Percentiles rank a stretch among this genome's conserved stretches.
These are phyloP conservation scores for Serinus canaria DNA, from an alignment of 2,113 vertebrate genomes.

Conservation along the genomic window DNA sequence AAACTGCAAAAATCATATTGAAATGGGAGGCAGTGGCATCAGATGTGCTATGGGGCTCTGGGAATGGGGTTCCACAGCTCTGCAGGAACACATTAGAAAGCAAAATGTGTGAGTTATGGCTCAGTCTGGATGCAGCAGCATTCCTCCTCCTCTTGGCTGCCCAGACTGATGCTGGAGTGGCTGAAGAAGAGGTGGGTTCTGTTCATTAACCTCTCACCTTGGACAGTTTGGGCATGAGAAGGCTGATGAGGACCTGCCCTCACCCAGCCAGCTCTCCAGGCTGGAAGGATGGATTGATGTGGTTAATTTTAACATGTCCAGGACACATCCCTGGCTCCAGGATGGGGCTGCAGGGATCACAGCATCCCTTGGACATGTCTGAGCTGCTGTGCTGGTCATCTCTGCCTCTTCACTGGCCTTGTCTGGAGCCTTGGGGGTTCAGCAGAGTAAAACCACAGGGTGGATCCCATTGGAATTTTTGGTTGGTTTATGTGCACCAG, in stretches of 20 bases:
- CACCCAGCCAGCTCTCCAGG: background rate
- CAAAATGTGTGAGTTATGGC: background rate
- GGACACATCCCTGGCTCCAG: background rate
- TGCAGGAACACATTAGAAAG: background rate
- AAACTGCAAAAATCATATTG: background rate
- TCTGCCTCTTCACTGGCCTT: background rate
- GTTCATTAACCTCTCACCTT: background rate
- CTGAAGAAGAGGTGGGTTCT: background rate
- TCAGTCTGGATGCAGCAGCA: rapidly evolving
- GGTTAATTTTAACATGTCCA: background rate
- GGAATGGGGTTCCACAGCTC: background rate
- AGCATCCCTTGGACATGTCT: background rate
- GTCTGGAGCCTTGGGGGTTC: background rate
- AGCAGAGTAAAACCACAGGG: background rate
- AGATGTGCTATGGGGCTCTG: background rate
- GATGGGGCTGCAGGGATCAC: background rate
- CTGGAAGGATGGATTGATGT: background rate
- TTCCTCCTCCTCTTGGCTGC: background rate
- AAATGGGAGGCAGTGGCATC: background rate
- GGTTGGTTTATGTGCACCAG: background rate
- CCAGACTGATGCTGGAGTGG: background rate
- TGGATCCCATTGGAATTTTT: background rate
- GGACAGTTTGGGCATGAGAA: background rate
- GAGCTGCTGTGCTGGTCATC: background rate
- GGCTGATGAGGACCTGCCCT: background rate